Evolutionary conservation across 1,140 invertebrate species (phyloP).

Genomic region (Panulirus ornatus): DNA sequence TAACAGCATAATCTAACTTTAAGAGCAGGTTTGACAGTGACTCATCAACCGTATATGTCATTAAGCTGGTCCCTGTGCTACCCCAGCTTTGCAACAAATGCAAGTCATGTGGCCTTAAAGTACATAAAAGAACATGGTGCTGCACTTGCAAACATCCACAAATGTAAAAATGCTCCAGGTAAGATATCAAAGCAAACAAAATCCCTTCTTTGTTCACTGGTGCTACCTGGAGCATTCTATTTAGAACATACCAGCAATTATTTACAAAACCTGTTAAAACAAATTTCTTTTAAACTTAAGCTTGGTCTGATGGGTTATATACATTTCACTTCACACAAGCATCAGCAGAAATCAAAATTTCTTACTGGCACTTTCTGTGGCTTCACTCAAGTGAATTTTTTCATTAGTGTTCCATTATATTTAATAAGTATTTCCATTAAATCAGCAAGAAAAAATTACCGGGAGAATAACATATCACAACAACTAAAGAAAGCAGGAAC

Average conservation of each 20-base stretch:
- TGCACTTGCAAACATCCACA: background rate
- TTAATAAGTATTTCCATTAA: no score
- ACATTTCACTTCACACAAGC: background rate
- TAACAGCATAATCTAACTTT: background rate
- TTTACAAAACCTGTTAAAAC: background rate
- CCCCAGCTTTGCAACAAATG: no score
- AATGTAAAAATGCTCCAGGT: background rate
- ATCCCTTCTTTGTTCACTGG: background rate
- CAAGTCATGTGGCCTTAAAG: background rate
- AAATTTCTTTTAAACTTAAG: background rate
- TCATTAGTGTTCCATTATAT: no score
- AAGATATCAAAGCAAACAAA: background rate
- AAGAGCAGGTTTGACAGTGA: background rate
- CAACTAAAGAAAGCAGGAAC: no score
- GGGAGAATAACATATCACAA: no score
- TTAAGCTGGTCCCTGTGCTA: background rate
- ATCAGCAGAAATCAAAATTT: background rate
- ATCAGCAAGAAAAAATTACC: no score
- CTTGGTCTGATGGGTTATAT: background rate
- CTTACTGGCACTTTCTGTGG: no score
- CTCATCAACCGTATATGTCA: background rate
- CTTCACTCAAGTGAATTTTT: no score
- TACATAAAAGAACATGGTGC: background rate
- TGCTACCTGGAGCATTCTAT: background rate
- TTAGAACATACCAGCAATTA: constrained; percentile 1